Percentiles rank a stretch among this genome's conserved stretches.
Conservation (phyloP, 2,888 invertebrate species). For the Aphrophora alni region DNA sequence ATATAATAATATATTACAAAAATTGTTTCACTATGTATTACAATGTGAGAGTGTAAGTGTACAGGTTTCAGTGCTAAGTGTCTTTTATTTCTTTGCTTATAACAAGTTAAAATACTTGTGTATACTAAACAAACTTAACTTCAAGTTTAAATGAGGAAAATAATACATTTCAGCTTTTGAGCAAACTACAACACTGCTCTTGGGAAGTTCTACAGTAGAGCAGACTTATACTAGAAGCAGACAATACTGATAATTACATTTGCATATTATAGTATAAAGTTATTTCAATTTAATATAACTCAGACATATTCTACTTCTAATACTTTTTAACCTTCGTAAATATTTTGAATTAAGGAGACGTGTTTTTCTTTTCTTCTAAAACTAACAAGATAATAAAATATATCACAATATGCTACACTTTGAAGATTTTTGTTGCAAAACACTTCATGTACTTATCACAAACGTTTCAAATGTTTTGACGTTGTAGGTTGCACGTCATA, state of each 20-base stretch:
- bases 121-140: no score
- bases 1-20: conserved; percentile 43
- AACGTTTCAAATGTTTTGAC: neutral
- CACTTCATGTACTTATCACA: neutral
- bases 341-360: conserved; percentile 6
- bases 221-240: neutral
- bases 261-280: neutral
- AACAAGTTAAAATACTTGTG: neutral
- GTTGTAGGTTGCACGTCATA: neutral
- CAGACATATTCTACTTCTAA: neutral
- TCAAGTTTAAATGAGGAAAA: neutral
- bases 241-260: neutral
- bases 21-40: conserved; percentile 21
- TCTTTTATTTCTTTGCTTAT: neutral
- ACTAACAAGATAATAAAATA: neutral
- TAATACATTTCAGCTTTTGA: neutral
- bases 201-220: neutral
- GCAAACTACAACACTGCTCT: neutral
- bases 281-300: neutral
- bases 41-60: conserved; percentile 1
- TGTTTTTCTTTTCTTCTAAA: neutral
- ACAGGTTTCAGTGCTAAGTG: neutral
- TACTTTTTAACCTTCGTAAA: neutral
- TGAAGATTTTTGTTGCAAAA: neutral
- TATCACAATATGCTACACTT: neutral